Evolutionary conservation across 2,797 vertebrate species (phyloP), one percentile per base, ranked within the genome.

Genomic region (Phrynocephalus guinanensis): DNA sequence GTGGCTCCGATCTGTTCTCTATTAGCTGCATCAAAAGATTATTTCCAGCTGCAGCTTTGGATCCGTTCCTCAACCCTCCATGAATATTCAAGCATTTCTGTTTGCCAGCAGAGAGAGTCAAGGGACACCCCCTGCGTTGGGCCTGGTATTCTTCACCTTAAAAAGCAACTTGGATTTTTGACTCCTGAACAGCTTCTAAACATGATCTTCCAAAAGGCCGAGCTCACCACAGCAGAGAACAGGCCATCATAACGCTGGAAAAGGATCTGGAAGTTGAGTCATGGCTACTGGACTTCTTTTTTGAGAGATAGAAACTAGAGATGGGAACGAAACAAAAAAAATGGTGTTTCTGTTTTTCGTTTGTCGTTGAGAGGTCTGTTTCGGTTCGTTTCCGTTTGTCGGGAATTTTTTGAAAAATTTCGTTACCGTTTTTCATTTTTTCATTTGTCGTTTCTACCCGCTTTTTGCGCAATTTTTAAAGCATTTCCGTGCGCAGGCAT

Each of bases 61-160:
- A 9, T 87, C 66, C 75, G 24, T 63, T 77, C 52, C 56, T 60
- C 48, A 33, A 22, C 56, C 63, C 48, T 38, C 80, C 24, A 87
- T 78, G 48, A 87, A 87, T 87, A 87, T 83, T 83, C 81, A 77
- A 77, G 66, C 30, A n/a, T 83, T 77, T 44, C 52, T 22, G 30
- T 83, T 70, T 87, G 81, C 86, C 81, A 87, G 66, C 73, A 87
- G 67, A 30, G 24, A 83, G 86, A 79, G 33, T 56, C 86, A 83
- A 60, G 86, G 71, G 81, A 83, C 75, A 24, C 16, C 63, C 50
- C 75, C 71, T 26, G 22, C 70, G 28, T 28, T 6, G 26, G 28
- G 26, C 6, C 1, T 11, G n/a, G 63, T 78, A 56, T 87, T 83
- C 75, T 83, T 50, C 67, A n/a, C 60, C 66, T 83, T 50, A 71